Percentiles rank a stretch among this genome's conserved stretches.
Conservation (phyloP, 1,140 invertebrate species). For the fruit fly (Drosophila melanogaster) region DNA sequence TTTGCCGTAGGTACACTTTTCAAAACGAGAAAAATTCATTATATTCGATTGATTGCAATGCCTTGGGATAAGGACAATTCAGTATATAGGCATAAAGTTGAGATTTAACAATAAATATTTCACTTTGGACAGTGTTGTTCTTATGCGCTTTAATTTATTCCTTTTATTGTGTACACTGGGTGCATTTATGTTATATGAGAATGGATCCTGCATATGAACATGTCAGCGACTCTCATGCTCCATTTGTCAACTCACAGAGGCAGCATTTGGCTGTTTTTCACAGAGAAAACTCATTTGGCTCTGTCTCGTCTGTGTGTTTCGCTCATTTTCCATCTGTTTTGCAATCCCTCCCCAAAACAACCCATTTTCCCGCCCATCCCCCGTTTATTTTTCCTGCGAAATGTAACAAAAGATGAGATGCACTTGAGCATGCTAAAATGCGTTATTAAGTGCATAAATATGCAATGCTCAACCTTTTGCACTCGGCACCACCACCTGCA, state of each 20-base stretch:
- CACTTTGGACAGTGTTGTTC: not conserved
- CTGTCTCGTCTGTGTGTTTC: slow-evolving; percentile 15
- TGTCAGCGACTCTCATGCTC: slow-evolving; percentile 71
- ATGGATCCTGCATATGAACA: slow-evolving; percentile 27
- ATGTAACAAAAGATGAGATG: slow-evolving; percentile 80
- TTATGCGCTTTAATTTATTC: not conserved
- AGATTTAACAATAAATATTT: not conserved
- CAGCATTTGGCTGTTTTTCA: slow-evolving; percentile 50
- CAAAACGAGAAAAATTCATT: not conserved
- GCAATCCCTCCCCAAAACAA: not conserved
- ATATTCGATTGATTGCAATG: not conserved
- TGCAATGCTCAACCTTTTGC: slow-evolving; percentile 66
- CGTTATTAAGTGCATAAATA: slow-evolving; percentile 83
- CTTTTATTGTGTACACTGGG: not conserved
- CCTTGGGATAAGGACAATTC: not conserved
- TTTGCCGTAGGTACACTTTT: not conserved
- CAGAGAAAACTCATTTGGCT: slow-evolving; percentile 18
- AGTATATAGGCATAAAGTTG: too few relatives aligned
- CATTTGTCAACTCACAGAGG: slow-evolving; percentile 65
- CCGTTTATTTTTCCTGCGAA: not conserved
- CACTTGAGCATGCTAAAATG: slow-evolving; percentile 82
- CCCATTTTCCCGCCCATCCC: not conserved
- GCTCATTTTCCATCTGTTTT: slow-evolving; percentile 15
- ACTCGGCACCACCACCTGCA: slow-evolving; percentile 9
- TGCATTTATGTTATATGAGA: slow-evolving; percentile 19